Percentiles rank a stretch among this genome's conserved stretches.
Conservation (phyloP, 2,797 vertebrate species). For the Cephalopachus bancanus region DNA sequence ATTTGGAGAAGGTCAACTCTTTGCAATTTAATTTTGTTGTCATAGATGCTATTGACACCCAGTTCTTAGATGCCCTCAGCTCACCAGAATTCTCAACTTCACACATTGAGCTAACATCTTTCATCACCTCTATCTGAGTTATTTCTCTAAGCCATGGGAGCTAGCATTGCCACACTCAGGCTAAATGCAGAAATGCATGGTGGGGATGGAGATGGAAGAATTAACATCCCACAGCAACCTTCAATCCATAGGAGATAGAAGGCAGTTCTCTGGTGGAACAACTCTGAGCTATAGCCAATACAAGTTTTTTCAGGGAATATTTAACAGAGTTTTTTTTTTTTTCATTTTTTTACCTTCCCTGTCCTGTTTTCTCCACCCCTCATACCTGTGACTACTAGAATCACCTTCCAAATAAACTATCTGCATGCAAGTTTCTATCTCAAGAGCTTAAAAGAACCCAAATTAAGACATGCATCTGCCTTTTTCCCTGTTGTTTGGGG, state of each 20-base stretch:
- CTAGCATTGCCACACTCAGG: not conserved
- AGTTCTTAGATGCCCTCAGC: not conserved
- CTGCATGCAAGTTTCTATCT: not conserved
- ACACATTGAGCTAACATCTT: not conserved
- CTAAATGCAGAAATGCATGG: not conserved
- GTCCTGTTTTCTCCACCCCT: not conserved
- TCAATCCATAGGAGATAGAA: not conserved
- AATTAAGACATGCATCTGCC: not conserved
- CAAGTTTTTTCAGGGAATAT: not conserved
- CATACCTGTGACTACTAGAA: not conserved
- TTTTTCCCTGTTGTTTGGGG: not conserved
- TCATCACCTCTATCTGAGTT: not conserved
- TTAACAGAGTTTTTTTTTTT: not conserved
- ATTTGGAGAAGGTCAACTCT: not conserved
- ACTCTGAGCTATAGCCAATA: not conserved
- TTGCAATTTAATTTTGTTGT: not conserved
- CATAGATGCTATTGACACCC: not conserved
- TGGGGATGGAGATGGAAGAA: rapidly evolving
- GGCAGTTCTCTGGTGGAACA: not conserved
- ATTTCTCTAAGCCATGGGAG: not conserved
- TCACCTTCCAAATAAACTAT: not conserved
- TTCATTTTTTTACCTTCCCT: not conserved
- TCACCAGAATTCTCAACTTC: not conserved
- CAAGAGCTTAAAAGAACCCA: not conserved
- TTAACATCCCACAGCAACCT: not conserved